Evolutionary conservation across 2,797 vertebrate genomes (phyloP).

Genomic region (Serranus cabrilla): DNA sequence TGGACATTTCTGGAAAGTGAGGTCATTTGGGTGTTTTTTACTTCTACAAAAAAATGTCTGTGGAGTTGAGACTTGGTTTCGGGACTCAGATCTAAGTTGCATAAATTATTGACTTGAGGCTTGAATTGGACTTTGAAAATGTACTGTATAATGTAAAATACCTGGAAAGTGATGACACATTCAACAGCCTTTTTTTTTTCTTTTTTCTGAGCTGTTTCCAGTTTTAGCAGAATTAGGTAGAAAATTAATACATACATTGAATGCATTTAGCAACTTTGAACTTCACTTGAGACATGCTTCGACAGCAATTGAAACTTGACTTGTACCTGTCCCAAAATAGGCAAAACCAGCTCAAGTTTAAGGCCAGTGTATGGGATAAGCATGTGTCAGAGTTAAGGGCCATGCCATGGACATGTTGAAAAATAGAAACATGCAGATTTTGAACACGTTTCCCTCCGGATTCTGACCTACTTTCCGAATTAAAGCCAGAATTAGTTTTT

Average conservation of each 20-base stretch:
- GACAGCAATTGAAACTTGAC: neutral
- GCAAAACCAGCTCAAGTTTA: neutral
- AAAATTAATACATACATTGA: no score
- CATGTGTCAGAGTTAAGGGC: neutral
- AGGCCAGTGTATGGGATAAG: neutral
- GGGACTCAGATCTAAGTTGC: neutral
- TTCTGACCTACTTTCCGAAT: neutral
- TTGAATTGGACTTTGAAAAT: conserved; percentile 11
- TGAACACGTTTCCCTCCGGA: neutral
- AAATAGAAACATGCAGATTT: neutral
- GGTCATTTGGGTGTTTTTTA: neutral
- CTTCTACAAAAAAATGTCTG: neutral
- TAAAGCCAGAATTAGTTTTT: neutral
- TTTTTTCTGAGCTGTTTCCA: neutral
- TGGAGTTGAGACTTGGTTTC: neutral
- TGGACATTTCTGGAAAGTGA: conserved; percentile 34
- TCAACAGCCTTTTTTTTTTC: neutral
- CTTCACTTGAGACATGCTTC: neutral
- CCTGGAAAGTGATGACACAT: neutral
- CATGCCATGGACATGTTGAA: neutral
- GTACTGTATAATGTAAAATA: no score
- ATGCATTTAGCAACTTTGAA: neutral
- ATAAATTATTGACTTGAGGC: neutral
- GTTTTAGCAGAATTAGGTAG: neutral
- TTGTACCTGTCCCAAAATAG: neutral